Conservation (phyloP, 1,140 invertebrate genomes). For the Heliconius nattereri region DNA sequence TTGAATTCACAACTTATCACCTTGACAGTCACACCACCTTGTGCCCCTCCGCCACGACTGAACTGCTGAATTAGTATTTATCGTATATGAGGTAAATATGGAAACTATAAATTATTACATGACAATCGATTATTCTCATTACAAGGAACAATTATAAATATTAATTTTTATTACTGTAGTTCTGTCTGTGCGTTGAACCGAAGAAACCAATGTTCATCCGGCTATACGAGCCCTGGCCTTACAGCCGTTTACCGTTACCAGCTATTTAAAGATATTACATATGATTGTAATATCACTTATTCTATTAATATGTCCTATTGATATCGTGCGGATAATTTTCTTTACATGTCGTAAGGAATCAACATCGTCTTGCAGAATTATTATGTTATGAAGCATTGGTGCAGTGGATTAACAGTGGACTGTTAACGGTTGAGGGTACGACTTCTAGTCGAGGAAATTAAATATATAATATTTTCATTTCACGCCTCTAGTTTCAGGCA, state of each 20-base stretch:
- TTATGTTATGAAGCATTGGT: not conserved
- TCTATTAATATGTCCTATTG: conserved; percentile 12
- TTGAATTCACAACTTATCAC: too few relatives aligned
- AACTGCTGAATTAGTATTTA: not conserved
- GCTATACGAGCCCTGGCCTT: conserved; percentile 30
- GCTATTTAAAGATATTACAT: conserved; percentile 23
- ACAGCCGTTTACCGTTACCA: conserved; percentile 30
- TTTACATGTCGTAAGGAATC: not conserved
- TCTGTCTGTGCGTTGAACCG: conserved; percentile 38
- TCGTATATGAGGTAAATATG: not conserved
- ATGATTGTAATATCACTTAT: conserved; percentile 8
- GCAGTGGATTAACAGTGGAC: too few relatives aligned
- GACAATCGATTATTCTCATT: not conserved
- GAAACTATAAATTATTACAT: not conserved
- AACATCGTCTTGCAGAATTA: not conserved
- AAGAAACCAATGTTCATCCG: conserved; percentile 41
- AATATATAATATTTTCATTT: too few relatives aligned
- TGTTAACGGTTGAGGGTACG: too few relatives aligned
- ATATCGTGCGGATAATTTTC: conserved; percentile 3
- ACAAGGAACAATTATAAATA: not conserved
- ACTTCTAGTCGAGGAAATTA: too few relatives aligned
- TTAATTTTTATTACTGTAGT: conserved; percentile 16
- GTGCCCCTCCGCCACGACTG: too few relatives aligned
- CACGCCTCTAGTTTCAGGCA: too few relatives aligned
- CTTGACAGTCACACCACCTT: too few relatives aligned